Conservation (phyloP, 1,140 invertebrate genomes). For the Luehdorfia chinensis region DNA sequence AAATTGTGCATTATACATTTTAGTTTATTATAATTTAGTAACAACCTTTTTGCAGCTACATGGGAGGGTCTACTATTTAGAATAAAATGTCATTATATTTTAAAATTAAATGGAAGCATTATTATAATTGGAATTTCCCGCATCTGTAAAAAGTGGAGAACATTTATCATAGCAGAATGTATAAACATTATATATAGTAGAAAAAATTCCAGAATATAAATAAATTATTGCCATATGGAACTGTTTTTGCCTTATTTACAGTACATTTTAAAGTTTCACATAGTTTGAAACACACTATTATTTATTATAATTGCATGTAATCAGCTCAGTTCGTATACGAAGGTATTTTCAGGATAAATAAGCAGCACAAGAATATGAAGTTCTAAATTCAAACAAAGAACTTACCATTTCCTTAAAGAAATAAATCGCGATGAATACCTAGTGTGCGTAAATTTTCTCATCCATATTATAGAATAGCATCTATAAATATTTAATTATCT, state of each 20-base stretch:
- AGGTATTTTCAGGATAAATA: no score
- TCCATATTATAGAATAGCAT: constrained; percentile 53
- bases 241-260: no score
- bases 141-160: constrained; percentile 1
- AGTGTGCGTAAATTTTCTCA: constrained; percentile 37
- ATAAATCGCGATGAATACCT: constrained; percentile 36
- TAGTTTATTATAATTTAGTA: neutral
- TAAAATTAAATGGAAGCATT: no score
- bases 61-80: constrained; percentile 1
- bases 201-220: no score
- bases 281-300: no score
- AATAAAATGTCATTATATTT: neutral
- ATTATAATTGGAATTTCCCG: neutral
- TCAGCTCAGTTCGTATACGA: no score
- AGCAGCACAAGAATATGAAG: no score
- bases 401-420: constrained; percentile 45
- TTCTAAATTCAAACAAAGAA: constrained; percentile 50
- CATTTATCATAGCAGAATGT: no score
- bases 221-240: no score
- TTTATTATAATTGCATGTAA: no score
- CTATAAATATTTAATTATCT: constrained; percentile 76
- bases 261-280: no score
- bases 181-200: no score
- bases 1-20: neutral
- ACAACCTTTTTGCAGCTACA: constrained; percentile 1